Conservation (phyloP, 2,888 invertebrate genomes). For the Drosophila phalerata region DNA sequence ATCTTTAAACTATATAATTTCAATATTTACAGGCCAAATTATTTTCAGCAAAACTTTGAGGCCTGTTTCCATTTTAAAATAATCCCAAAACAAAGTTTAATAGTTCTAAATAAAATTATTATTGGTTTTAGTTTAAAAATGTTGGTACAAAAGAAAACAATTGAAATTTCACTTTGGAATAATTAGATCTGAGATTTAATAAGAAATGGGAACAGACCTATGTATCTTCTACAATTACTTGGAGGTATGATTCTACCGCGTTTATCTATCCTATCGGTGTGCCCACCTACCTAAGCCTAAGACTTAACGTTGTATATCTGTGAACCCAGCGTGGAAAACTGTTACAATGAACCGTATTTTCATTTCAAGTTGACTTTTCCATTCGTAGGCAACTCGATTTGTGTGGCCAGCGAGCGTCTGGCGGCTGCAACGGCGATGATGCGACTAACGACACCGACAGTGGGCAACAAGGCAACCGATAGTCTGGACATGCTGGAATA, state of each 20-base stretch:
- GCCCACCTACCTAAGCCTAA: conserved; percentile 26
- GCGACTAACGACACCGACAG: conserved; percentile 87
- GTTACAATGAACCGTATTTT: neutral
- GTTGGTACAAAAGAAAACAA: neutral
- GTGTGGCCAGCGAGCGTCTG: conserved; percentile 88
- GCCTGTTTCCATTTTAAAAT: neutral
- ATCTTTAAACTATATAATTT: neutral
- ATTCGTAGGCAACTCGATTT: conserved; percentile 90
- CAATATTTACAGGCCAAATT: neutral
- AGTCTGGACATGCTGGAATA: conserved; percentile 96
- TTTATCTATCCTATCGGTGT: conserved; percentile 30
- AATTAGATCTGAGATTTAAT: neutral
- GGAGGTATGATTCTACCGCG: neutral
- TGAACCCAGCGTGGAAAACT: conserved; percentile 8
- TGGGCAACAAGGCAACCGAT: conserved; percentile 89
- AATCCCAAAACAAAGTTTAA: neutral
- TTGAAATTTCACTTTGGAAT: neutral
- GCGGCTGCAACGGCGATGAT: conserved; percentile 86
- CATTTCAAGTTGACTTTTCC: conserved; percentile 25
- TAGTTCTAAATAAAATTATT: neutral
- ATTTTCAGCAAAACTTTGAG: conserved; percentile 2
- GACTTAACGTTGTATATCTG: conserved; percentile 50
- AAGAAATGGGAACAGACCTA: neutral
- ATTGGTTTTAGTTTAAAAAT: neutral
- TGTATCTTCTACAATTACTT: neutral